Base-by-base conservation (phyloP, 2,888 invertebrate genomes). In the Cerastis rubricosa region DNA sequence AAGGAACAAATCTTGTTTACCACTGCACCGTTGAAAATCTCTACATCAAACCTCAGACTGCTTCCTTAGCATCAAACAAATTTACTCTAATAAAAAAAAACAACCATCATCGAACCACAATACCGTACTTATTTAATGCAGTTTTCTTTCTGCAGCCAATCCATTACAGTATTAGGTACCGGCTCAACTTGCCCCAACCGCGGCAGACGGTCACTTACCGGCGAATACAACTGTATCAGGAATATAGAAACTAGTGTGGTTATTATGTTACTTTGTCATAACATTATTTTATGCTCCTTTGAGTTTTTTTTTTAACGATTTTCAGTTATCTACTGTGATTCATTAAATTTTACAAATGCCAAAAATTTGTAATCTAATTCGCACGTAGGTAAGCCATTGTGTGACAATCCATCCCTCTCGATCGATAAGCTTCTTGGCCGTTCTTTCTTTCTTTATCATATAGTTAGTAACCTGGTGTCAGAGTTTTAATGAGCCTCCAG, bases 121-220 rank as follows among this genome's bases (percentile, higher is more conserved):
- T 64, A 59, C 43, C 29, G 49, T 54, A 66, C 40, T 71, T 76
- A 78, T 73, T 51, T 40, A 7, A 45, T 71, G 5, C 19, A 74
- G 43, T 65, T 49, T 51, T 70, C 40, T 64, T 75, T 66, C 64
- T 8, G 57, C 63, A 63, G 51, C 73, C 54, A 83, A 82, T 87
- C 87, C 85, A 86, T 87, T 87, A 87, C 59, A 7, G 67, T 79
- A 82, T 70, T 73, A 78, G 79, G 61, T 85, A n/a, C n/a, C n/a
- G 40, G 74, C 63, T 64, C 47, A 65, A 87, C 70, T 85, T 68
- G 51, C 76, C 71, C 61, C 49, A 45, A 14, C 43, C 40, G 68
- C 71, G 68, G 79, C 45, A 66, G 57, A 72, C 63, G 65, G 61
- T 66, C 81, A 71, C 63, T 87, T 73, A 70, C 74, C 67, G 51